Conservation (phyloP, 2,888 invertebrate species). For the Iphiclides podalirius region DNA sequence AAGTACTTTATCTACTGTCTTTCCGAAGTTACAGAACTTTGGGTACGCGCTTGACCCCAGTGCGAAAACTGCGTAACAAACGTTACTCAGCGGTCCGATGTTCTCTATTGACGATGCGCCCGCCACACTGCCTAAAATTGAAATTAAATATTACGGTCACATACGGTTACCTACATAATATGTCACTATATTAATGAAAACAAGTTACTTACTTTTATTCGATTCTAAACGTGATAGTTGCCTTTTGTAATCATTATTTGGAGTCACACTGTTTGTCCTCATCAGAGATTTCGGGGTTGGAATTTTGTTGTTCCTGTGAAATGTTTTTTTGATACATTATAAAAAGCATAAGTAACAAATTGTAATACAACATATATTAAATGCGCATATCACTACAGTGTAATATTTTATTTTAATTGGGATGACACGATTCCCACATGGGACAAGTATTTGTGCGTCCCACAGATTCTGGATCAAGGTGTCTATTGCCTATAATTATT, state of each 20-base stretch:
- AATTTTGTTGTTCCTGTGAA: constrained; percentile 80
- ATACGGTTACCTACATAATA: too few species aligned
- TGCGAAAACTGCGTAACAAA: constrained; percentile 95
- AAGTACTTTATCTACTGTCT: constrained; percentile 93
- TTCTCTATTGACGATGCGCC: constrained; percentile 87
- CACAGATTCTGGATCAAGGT: too few species aligned
- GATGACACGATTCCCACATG: too few species aligned
- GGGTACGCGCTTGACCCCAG: constrained; percentile 97
- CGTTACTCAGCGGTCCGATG: constrained; percentile 93
- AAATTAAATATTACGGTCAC: constrained; percentile 56
- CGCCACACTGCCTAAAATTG: constrained; percentile 83
- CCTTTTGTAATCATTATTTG: constrained; percentile 74
- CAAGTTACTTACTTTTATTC: constrained; percentile 59
- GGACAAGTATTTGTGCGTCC: too few species aligned
- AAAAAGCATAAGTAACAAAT: too few species aligned
- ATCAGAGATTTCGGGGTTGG: constrained; percentile 93
- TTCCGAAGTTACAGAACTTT: constrained; percentile 96
- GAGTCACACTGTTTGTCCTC: constrained; percentile 87
- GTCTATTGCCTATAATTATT: too few species aligned
- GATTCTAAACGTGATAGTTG: constrained; percentile 81
- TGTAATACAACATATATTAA: too few species aligned
- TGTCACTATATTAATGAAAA: too few species aligned
- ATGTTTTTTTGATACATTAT: too few species aligned
- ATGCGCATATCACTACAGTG: too few species aligned
- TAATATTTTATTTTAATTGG: too few species aligned